Evolutionary conservation across 2,888 invertebrate species (phyloP).

Genomic region (Eulithis prunata): DNA sequence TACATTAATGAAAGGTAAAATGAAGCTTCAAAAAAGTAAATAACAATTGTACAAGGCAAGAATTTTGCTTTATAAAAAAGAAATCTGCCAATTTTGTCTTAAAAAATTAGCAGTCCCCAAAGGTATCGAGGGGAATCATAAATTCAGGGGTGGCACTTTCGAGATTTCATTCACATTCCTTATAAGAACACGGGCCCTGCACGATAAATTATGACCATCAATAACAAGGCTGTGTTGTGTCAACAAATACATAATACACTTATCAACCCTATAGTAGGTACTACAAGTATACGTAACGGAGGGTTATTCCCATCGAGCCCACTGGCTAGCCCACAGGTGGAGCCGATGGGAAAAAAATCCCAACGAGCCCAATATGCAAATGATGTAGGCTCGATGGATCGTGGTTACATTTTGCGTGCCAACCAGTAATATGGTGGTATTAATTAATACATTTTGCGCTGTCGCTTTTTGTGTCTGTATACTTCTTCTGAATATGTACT

Average conservation of each 20-base stretch:
- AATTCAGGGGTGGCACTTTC: conserved; percentile 71
- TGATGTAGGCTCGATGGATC: too few relatives aligned
- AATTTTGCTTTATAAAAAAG: conserved; percentile 7
- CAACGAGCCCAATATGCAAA: too few relatives aligned
- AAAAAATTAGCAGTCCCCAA: conserved; percentile 76
- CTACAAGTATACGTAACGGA: too few relatives aligned
- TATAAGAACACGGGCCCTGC: conserved; percentile 67
- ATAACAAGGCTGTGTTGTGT: conserved; percentile 74
- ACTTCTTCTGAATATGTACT: too few relatives aligned
- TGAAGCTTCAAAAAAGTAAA: conserved; percentile 20
- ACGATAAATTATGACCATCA: conserved; percentile 80
- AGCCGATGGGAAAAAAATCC: too few relatives aligned
- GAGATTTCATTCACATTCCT: conserved; percentile 73
- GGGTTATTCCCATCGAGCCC: too few relatives aligned
- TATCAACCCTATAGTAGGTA: not conserved
- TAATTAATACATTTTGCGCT: too few relatives aligned
- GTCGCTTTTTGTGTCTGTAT: too few relatives aligned
- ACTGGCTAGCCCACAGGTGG: too few relatives aligned
- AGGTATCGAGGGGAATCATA: conserved; percentile 70
- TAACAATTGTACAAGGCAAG: conserved; percentile 1
- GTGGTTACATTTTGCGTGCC: too few relatives aligned
- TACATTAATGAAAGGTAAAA: conserved; percentile 2
- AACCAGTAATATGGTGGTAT: too few relatives aligned
- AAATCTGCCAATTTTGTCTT: conserved; percentile 56
- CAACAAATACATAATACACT: conserved; percentile 56